A percentile compares a stretch with the other conserved stretches of the same genome.
These are phyloP conservation scores for Marmota monax DNA, from an alignment of 2,113 vertebrate genomes.

Conservation along the genomic window DNA sequence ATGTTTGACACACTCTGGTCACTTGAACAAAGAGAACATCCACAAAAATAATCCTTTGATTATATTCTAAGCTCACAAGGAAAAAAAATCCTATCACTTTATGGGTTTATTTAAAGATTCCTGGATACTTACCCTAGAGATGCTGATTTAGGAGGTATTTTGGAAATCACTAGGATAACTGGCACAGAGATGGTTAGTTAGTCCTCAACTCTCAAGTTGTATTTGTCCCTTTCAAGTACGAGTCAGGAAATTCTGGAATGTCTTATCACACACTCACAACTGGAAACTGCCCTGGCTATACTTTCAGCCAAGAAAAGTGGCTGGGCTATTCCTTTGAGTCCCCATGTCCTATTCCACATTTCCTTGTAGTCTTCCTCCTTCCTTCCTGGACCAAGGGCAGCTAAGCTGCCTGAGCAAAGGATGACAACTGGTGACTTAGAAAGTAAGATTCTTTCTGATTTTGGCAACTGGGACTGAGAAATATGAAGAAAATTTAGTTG, in stretches of 20 bases:
- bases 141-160: background rate
- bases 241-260: background rate
- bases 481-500: background rate
- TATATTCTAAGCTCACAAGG: background rate
- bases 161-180: background rate
- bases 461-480: background rate
- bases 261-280: background rate
- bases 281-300: background rate
- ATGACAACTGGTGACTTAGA: background rate
- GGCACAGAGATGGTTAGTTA: background rate
- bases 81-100: background rate
- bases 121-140: background rate
- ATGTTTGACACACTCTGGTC: background rate
- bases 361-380: background rate
- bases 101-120: background rate
- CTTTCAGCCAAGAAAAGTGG: background rate
- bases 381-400: background rate
- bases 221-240: conserved; percentile 3
- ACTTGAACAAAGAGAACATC: background rate
- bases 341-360: background rate
- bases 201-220: background rate
- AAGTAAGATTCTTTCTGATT: background rate
- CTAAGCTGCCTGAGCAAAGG: background rate
- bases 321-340: background rate
- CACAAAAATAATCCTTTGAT: background rate